Evolutionary conservation across 2,113 vertebrate genomes (phyloP), one percentile per base, ranked within the genome.

Genomic region (Amphilophus citrinellus): DNA sequence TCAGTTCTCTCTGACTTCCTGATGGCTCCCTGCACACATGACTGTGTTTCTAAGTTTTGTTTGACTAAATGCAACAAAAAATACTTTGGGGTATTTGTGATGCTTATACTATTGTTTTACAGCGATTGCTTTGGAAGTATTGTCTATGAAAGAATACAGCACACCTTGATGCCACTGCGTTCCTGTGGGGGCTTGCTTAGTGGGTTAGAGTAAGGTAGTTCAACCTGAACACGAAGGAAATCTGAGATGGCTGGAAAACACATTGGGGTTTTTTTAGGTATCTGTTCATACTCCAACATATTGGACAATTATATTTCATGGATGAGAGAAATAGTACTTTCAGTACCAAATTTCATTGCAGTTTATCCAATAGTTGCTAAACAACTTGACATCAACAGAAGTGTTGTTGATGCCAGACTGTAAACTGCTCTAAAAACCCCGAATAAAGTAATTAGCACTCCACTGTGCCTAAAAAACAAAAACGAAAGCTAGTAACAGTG

Each of bases 401-500:
- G n/a, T 39, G n/a, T 27, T 62, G 47, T 44, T 62, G 27, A 50
- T 84, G 65, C 50, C 53, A 47, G 17, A 57, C 9, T 59, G 44
- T 18, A 27, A 14, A 77, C 6, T 56, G 37, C n/a, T 58, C 18
- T 50, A 71, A 22, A 66, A 76, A 61, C 63, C 22, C 32, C 11
- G 13, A 71, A 71, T 24, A 24, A 73, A 58, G 17, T 37, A 35
- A 77, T 84, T 53, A 79, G 5, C 77, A 53, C 71, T 83, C 18
- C 11, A 50, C 8, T 76, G 47, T 27, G 30, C 61, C 63, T 83
- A 22, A 59, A 84, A 76, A 47, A 68, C 27, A 44, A 24, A 44
- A 66, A 13, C 9, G 17, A 63, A 58, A 76, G 59, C 7, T 62
- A 65, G 15, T 24, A 15, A 11, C 32, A 50, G 30, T 24, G 56